Conservation (phyloP, 2,797 vertebrate genomes). For the Eulemur albifrons region DNA sequence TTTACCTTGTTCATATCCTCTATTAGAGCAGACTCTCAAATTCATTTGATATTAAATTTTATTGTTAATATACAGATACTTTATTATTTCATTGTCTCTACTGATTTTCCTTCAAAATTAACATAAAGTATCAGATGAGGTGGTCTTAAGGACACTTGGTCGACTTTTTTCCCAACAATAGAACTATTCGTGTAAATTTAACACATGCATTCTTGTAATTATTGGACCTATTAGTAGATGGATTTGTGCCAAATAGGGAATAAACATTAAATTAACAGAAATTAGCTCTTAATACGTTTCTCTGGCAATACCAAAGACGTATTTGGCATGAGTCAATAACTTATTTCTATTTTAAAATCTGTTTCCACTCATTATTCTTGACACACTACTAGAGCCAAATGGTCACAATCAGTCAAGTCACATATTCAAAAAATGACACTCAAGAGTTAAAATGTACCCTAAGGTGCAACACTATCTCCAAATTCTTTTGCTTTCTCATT, state of each 20-base stretch:
- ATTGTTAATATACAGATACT: not conserved
- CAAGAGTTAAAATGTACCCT: not conserved
- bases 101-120: conserved; percentile 5
- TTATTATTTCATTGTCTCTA: not conserved
- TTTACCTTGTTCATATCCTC: not conserved
- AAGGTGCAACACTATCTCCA: accelerated
- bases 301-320: conserved; percentile 32
- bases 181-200: conserved; percentile 40
- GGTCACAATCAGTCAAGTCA: not conserved
- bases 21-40: not conserved
- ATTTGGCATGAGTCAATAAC: not conserved
- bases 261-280: conserved; percentile 59
- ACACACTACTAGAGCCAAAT: not conserved
- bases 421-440: not conserved
- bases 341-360: conserved; percentile 41
- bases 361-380: not conserved
- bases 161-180: not conserved
- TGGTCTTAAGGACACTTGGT: not conserved
- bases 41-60: not conserved
- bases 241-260: conserved; percentile 47
- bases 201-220: not conserved
- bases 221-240: conserved; percentile 32
- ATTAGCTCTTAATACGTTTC: conserved; percentile 41
- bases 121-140: not conserved
- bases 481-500: not conserved